Base-by-base conservation (phyloP, 1,140 invertebrate genomes). In the Limonius californicus region DNA sequence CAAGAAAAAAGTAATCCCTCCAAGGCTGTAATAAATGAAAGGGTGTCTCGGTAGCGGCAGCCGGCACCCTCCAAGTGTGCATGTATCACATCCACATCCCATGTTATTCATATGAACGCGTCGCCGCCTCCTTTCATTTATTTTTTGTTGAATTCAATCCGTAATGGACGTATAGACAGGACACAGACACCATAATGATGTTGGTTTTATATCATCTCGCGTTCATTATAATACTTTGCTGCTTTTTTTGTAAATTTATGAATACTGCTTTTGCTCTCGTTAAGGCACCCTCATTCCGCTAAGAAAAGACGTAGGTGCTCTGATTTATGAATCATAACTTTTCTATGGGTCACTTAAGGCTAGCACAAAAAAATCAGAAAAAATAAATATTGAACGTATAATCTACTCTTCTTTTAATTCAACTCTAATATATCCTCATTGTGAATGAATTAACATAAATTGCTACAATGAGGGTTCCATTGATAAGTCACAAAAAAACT, bases 171-270 rank as follows among this genome's bases (percentile, higher is more conserved):
- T 61, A 54, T 54, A 54, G 45, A 61, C 59, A 54, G 39, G 50
- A 32, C 50, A 50, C 53, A 61, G 59, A 61, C 59, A 42, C 39
- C 55, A 54, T 55, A 61, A 61, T 61, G 59, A 61, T 61, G 59
- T 61, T 55, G 59, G 53, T 61, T 61, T 61, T 55, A 50, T 61
- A 61, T 54, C 30, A 61, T 55, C 59, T 2, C 27, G 50, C 53
- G 19, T 53, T 61, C 59, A 61, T 61, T 61, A 61, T 61, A 61
- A 54, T 61, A 54, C 50, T 61, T 60, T 54, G 21, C 39, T 50
- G 43, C 14, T 27, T 27, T 27, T 27, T 27, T n/a, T n/a, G n/a
- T 27, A 27, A 27, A 27, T 27, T 27, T 27, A 27, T 27, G 3
- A 27, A 27, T 3, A 9, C 9, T 27, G 9, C 9, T 27, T 27